A percentile compares a stretch with the other conserved stretches of the same genome.
Conservation (phyloP, 1,140 invertebrate genomes). For the Eciton burchellii region DNA sequence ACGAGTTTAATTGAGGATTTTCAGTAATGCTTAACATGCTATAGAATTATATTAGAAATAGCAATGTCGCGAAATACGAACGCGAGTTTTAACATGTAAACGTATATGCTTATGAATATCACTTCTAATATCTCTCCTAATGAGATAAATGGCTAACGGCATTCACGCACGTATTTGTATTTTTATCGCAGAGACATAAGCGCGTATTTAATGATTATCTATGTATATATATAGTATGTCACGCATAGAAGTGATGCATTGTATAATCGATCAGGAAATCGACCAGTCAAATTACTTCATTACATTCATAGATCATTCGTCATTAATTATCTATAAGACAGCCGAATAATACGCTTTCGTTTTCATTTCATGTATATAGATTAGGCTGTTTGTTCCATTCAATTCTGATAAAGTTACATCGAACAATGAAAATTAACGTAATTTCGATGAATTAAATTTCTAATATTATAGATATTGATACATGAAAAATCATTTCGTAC, state of each 20-base stretch:
- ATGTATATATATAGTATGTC: constrained; percentile 32
- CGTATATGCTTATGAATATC: constrained; percentile 18
- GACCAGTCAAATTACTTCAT: constrained; percentile 32
- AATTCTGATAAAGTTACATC: constrained; percentile 19
- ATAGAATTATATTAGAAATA: constrained; percentile 41
- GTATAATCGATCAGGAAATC: no score
- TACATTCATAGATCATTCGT: constrained; percentile 18
- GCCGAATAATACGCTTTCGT: constrained; percentile 24
- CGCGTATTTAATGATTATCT: background rate
- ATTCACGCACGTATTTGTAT: background rate
- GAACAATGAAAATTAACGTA: background rate
- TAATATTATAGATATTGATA: no score
- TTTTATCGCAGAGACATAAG: background rate
- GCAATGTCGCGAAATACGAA: constrained; percentile 28
- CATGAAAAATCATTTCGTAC: background rate
- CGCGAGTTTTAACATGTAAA: constrained; percentile 39
- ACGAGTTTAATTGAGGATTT: constrained; percentile 55
- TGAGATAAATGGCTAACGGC: constrained; percentile 36
- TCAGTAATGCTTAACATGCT: constrained; percentile 36
- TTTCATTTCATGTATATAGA: constrained; percentile 28
- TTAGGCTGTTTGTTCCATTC: constrained; percentile 25
- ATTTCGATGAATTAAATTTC: constrained; percentile 4
- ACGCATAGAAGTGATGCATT: constrained; percentile 42
- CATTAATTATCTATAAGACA: background rate
- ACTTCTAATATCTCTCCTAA: constrained; percentile 4